These are phyloP conservation scores for Heliconius hortense DNA, from an alignment of 2,888 invertebrate species.

Conservation along the genomic window DNA sequence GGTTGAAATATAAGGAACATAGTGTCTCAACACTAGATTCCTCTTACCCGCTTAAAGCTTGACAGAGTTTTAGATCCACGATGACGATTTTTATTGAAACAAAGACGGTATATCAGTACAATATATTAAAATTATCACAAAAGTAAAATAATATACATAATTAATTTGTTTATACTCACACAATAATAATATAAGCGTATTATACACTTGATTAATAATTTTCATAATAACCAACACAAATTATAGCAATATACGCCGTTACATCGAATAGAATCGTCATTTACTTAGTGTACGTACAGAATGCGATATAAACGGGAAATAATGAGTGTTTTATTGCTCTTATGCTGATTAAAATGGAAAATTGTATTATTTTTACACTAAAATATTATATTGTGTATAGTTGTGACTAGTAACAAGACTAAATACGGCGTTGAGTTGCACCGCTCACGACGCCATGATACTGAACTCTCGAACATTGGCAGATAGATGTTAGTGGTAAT, in stretches of 20 bases:
- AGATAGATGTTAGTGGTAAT: no score
- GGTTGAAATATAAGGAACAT: not conserved
- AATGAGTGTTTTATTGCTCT: constrained; percentile 29
- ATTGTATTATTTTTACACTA: constrained; percentile 10
- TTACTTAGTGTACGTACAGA: constrained; percentile 2
- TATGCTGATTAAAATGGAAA: constrained; percentile 21
- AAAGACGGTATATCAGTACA: no score
- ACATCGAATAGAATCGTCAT: constrained; percentile 18
- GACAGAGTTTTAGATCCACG: no score
- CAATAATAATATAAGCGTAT: not conserved
- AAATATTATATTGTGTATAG: not conserved
- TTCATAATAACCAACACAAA: constrained; percentile 8
- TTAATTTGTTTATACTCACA: not conserved
- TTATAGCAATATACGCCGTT: constrained; percentile 12
- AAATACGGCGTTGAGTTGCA: no score
- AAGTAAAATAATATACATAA: not conserved
- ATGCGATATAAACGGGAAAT: constrained; percentile 22
- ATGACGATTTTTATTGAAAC: no score
- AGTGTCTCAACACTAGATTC: not conserved
- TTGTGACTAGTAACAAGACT: not conserved
- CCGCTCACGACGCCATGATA: no score
- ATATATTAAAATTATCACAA: not conserved
- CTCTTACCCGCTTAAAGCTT: not conserved
- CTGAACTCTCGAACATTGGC: no score
- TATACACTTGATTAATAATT: not conserved